Evolutionary conservation across 2,888 invertebrate genomes (phyloP).

Genomic region (Agrochola litura): DNA sequence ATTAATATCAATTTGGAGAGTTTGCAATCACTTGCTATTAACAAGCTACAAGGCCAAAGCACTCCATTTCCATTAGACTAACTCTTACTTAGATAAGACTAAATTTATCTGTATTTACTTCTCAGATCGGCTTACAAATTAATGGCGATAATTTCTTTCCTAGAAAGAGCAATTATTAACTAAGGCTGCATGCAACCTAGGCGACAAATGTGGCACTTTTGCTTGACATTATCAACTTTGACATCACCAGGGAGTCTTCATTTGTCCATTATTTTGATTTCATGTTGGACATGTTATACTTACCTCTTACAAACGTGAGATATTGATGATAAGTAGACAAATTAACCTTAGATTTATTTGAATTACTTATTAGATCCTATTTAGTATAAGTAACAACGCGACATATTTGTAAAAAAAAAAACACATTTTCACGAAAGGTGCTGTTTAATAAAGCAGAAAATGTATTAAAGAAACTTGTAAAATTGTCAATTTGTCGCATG

Average conservation of each 20-base stretch:
- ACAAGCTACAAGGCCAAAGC: constrained; percentile 42
- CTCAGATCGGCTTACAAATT: constrained; percentile 50
- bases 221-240: background rate
- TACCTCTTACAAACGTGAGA: background rate
- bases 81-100: constrained; percentile 52
- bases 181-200: background rate
- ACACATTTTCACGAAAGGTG: background rate
- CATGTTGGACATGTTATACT: background rate
- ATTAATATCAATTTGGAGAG: constrained; percentile 51
- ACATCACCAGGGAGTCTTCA: background rate
- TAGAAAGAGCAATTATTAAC: constrained; percentile 40
- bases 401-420: no score
- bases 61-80: constrained; percentile 56
- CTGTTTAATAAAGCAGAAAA: background rate
- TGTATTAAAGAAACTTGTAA: background rate
- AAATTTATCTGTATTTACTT: constrained; percentile 42
- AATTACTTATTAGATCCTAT: no score
- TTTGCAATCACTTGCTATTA: constrained; percentile 34
- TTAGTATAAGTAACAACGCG: no score
- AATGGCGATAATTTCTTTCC: constrained; percentile 48
- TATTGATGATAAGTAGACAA: background rate
- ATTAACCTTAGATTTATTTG: background rate
- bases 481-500: background rate
- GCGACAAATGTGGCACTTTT: background rate
- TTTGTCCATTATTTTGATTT: background rate